These are phyloP conservation scores for Scortum barcoo DNA, from an alignment of 2,113 vertebrate genomes.

Conservation along the genomic window DNA sequence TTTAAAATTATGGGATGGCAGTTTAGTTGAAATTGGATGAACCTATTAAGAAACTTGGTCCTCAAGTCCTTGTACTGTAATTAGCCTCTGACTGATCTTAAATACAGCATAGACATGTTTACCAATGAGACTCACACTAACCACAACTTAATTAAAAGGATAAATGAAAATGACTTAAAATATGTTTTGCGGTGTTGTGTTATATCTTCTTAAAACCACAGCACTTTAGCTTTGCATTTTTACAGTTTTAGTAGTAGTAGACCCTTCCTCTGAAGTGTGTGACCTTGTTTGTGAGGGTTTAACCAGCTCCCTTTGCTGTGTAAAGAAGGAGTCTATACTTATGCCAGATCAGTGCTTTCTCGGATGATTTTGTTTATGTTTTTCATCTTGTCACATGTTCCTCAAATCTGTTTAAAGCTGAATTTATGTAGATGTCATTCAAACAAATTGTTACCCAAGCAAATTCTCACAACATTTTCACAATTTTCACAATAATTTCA, in stretches of 20 bases:
- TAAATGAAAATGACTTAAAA: neutral
- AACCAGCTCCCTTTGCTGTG: neutral
- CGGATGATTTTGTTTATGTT: neutral
- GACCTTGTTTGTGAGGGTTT: neutral
- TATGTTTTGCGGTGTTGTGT: neutral
- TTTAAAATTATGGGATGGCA: neutral
- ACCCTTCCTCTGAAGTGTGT: neutral
- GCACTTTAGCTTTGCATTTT: neutral
- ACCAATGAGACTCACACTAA: neutral
- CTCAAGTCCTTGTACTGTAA: neutral
- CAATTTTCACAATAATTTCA: too few relatives aligned
- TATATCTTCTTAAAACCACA: neutral
- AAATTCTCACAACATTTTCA: too few relatives aligned
- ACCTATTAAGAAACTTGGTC: neutral
- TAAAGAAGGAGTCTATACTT: neutral
- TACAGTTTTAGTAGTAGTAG: neutral
- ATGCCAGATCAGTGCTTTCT: neutral
- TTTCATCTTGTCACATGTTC: neutral
- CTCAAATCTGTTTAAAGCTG: neutral
- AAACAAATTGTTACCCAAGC: constrained; percentile 14
- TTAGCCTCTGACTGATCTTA: neutral
- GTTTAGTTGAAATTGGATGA: neutral
- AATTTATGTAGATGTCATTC: neutral
- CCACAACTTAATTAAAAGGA: neutral
- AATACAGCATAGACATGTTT: neutral